Evolutionary conservation across 2,888 invertebrate species (phyloP).

Genomic region (Euspilapteryx auroguttella): DNA sequence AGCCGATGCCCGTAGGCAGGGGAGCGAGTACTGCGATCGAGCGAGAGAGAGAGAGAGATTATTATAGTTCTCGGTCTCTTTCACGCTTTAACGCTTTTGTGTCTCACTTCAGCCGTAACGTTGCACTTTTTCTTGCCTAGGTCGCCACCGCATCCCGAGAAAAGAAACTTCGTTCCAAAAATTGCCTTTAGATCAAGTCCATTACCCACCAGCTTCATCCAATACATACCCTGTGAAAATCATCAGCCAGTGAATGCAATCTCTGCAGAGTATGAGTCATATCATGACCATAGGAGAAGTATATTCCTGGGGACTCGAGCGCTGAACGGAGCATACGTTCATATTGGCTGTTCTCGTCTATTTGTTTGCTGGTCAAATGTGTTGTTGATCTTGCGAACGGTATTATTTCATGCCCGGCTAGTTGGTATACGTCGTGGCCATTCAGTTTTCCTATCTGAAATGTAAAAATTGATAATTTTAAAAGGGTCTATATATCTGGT

Average conservation of each 20-base stretch:
- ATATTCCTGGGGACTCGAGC: constrained; percentile 83
- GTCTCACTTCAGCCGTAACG: too few species aligned
- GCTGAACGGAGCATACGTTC: constrained; percentile 82
- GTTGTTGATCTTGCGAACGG: constrained; percentile 83
- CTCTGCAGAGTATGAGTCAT: constrained; percentile 90
- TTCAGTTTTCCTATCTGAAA: constrained; percentile 76
- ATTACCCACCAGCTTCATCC: too few species aligned
- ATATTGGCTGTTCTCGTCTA: constrained; percentile 81
- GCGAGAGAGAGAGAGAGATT: too few species aligned
- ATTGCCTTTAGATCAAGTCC: too few species aligned
- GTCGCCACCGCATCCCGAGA: too few species aligned
- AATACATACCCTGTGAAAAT: constrained; percentile 78
- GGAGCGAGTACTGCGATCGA: too few species aligned
- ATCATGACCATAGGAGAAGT: constrained; percentile 94
- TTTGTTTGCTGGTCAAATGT: constrained; percentile 80
- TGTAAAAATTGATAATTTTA: background rate
- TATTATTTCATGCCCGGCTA: constrained; percentile 80
- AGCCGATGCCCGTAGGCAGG: too few species aligned
- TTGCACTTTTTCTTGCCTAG: too few species aligned
- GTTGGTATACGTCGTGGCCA: constrained; percentile 76
- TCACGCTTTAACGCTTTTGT: too few species aligned
- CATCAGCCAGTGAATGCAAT: constrained; percentile 79
- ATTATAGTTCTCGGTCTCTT: too few species aligned
- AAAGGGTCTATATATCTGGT: background rate
- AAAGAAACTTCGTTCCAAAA: too few species aligned